These are phyloP conservation scores for Erebia ligea DNA, from an alignment of 2,888 invertebrate species.

Conservation along the genomic window DNA sequence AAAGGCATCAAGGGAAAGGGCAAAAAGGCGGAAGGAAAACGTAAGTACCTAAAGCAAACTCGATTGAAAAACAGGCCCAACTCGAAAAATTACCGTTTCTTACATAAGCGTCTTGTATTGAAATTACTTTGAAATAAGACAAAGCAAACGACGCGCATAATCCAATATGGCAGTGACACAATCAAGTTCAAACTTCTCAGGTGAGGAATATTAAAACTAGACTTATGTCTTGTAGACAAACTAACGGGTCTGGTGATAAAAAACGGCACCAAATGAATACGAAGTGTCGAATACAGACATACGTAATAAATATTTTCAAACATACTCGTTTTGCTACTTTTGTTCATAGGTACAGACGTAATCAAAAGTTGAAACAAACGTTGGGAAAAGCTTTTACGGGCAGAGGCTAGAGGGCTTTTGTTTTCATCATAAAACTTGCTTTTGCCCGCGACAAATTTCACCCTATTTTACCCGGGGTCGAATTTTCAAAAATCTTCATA, in stretches of 20 bases:
- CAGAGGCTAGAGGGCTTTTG: too few relatives aligned
- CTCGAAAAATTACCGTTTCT: too few relatives aligned
- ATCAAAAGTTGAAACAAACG: not conserved
- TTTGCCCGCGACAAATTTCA: too few relatives aligned
- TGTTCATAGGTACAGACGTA: constrained; percentile 16
- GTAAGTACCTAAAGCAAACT: too few relatives aligned
- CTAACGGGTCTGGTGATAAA: constrained; percentile 32
- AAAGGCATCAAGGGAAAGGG: too few relatives aligned
- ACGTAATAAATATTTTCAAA: constrained; percentile 30
- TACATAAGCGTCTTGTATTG: not conserved
- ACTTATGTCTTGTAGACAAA: constrained; percentile 33
- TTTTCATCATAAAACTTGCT: too few relatives aligned
- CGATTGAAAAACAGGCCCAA: too few relatives aligned
- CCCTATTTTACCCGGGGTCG: too few relatives aligned
- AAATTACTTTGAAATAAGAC: not conserved
- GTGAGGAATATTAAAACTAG: constrained; percentile 21
- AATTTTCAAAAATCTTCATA: too few relatives aligned
- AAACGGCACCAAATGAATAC: constrained; percentile 36
- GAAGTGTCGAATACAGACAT: constrained; percentile 29
- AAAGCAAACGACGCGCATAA: constrained; percentile 9
- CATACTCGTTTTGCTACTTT: constrained; percentile 29
- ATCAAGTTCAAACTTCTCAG: constrained; percentile 13
- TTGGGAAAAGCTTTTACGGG: not conserved
- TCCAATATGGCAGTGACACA: constrained; percentile 19
- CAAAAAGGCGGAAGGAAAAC: too few relatives aligned